These are phyloP conservation scores for Scopus umbretta DNA, from an alignment of 2,113 vertebrate genomes.

Conservation along the genomic window DNA sequence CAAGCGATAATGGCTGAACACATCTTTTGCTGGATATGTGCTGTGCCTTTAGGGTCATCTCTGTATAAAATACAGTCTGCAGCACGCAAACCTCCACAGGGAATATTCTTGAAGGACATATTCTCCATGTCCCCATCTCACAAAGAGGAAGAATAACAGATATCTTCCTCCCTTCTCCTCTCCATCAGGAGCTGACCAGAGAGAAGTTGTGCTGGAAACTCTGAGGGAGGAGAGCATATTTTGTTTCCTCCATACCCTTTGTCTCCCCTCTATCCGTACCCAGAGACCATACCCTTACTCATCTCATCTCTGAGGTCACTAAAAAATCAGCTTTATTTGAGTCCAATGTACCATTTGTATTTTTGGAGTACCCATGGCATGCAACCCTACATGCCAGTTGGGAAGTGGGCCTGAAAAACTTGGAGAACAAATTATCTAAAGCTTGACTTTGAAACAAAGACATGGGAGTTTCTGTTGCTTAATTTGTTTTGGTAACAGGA, in stretches of 20 bases:
- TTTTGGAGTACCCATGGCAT: neutral
- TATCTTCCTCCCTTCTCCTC: neutral
- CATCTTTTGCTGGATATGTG: accelerated
- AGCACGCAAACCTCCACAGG: neutral
- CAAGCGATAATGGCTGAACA: neutral
- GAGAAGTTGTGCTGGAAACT: neutral
- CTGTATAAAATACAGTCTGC: neutral
- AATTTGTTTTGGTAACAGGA: neutral
- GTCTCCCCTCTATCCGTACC: accelerated
- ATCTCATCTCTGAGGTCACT: neutral
- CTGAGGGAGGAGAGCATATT: accelerated
- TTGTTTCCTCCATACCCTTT: neutral
- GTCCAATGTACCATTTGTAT: neutral
- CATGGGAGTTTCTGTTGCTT: neutral
- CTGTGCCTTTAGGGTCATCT: neutral
- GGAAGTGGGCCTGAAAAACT: neutral
- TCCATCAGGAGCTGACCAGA: neutral
- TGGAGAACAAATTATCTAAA: neutral
- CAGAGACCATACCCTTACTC: neutral
- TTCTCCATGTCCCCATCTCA: neutral
- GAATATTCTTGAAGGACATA: neutral
- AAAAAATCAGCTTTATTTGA: neutral
- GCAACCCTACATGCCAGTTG: neutral
- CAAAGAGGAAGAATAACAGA: neutral
- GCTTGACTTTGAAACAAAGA: neutral